Base-by-base conservation (phyloP, 30 jellyfish, hydroid and myxozoan species). In the Turritopsis dohrnii region DNA sequence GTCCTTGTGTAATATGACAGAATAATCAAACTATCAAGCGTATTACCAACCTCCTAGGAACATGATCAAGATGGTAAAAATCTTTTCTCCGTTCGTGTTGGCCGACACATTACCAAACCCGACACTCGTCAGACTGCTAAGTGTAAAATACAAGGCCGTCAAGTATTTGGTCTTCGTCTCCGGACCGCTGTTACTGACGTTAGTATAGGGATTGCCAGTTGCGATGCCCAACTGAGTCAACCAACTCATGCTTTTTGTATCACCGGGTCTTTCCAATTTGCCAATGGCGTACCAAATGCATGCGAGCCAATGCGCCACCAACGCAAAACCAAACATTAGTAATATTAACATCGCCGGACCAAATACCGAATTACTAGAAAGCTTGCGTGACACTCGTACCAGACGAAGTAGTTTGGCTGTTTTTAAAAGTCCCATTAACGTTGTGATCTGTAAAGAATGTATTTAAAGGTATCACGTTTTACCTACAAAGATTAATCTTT, bases 81-180 rank as follows among this genome's bases (percentile, higher is more conserved):
- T 23, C 86, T 93, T 93, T 74, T 93, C 89, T 24, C 96, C 96
- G 23, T 88, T 93, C 28, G 99, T 93, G 75, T 93, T 93, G 29
- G 99, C 97, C n/a, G 99, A 93, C 29, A 93, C 93, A 77, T 93
- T 93, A 41, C 99, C 99, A 82, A 93, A 93, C 1, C 99, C 99
- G 76, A 93, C 99, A 83, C 99, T 93, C 23, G 99, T 93, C 80
- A 93, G 66, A 81, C 99, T 93, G 81, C 96, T 88, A 52, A 93
- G 85, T 28, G 99, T 93, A 81, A 88, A 93, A 75, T 93, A 93
- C 25, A 93, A 79, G 21, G 99, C 99, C 8, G 99, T 89, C 66
- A 93, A 71, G 75, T 93, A 93, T 52, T 88, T 93, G 16, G 99
- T 93, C 53, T 93, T 79, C 53, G 89, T 74, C 71, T 93, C 99